These are phyloP conservation scores for Chlorops oryzae DNA, from an alignment of 1,140 invertebrate genomes.

Conservation along the genomic window DNA sequence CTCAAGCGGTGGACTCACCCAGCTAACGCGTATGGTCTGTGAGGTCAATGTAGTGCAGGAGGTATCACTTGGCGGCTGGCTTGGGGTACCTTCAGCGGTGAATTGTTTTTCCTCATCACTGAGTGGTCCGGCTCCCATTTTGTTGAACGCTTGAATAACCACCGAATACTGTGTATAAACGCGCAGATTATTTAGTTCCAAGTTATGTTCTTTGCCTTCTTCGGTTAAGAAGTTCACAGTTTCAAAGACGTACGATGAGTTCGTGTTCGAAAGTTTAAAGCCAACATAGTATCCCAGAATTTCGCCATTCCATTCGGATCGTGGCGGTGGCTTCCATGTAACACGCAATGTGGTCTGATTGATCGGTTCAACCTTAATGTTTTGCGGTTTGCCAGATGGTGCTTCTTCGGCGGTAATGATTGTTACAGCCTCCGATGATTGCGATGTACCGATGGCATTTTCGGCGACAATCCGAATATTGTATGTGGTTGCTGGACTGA, in stretches of 20 bases:
- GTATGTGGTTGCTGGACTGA: conserved; percentile 87
- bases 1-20: conserved; percentile 82
- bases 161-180: conserved; percentile 93
- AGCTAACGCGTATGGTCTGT: conserved; percentile 87
- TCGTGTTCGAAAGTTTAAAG: conserved; percentile 79
- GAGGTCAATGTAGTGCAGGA: conserved; percentile 86
- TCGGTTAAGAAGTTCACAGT: conserved; percentile 88
- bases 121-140: conserved; percentile 85
- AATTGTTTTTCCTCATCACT: conserved; percentile 84
- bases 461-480: conserved; percentile 88
- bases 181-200: conserved; percentile 74
- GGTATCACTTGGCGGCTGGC: conserved; percentile 86
- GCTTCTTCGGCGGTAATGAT: conserved; percentile 93
- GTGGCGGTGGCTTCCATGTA: conserved; percentile 86
- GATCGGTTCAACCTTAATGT: conserved; percentile 80
- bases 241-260: conserved; percentile 86
- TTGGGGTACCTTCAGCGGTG: conserved; percentile 87
- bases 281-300: conserved; percentile 81
- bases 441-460: conserved; percentile 87
- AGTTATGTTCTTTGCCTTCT: conserved; percentile 81
- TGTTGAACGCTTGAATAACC: conserved; percentile 92
- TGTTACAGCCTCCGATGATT: conserved; percentile 85
- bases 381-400: conserved; percentile 75
- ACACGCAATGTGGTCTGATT: conserved; percentile 88
- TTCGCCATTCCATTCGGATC: conserved; percentile 88